Evolutionary conservation across 2,888 invertebrate genomes (phyloP).

Genomic region (Mimas tiliae): DNA sequence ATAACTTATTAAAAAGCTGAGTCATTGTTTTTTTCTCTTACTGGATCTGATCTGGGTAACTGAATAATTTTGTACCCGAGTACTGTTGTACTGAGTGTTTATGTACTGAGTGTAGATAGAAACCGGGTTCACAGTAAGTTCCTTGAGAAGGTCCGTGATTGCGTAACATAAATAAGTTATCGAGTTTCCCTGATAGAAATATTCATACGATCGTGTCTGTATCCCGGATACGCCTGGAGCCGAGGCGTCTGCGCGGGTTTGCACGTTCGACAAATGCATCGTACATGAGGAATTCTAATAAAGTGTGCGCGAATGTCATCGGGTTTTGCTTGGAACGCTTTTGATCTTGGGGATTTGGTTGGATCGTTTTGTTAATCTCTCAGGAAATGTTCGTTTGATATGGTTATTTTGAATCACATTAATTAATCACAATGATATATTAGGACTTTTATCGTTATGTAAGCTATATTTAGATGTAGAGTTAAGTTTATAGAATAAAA

Average conservation of each 20-base stretch:
- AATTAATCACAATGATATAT: neutral
- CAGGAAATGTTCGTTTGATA: neutral
- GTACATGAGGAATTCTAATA: constrained; percentile 40
- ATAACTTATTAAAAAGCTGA: too few relatives aligned
- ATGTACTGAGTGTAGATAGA: too few relatives aligned
- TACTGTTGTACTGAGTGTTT: too few relatives aligned
- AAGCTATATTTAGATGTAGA: too few relatives aligned
- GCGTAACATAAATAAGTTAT: constrained; percentile 25
- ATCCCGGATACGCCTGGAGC: constrained; percentile 59
- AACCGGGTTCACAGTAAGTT: neutral
- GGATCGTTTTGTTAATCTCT: neutral
- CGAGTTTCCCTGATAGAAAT: constrained; percentile 27
- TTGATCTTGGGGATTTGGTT: constrained; percentile 3
- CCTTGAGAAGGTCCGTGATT: constrained; percentile 29
- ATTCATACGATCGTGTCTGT: constrained; percentile 37
- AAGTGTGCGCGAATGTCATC: neutral
- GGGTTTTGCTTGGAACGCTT: constrained; percentile 5
- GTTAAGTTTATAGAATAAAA: too few relatives aligned
- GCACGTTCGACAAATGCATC: constrained; percentile 35
- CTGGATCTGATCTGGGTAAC: too few relatives aligned
- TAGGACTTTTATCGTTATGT: too few relatives aligned
- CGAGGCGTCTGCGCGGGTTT: constrained; percentile 40
- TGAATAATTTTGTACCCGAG: too few relatives aligned
- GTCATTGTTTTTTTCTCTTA: too few relatives aligned
- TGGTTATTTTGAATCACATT: neutral